Conservation (phyloP, 2,113 vertebrate genomes). For the Saccopteryx bilineata region DNA sequence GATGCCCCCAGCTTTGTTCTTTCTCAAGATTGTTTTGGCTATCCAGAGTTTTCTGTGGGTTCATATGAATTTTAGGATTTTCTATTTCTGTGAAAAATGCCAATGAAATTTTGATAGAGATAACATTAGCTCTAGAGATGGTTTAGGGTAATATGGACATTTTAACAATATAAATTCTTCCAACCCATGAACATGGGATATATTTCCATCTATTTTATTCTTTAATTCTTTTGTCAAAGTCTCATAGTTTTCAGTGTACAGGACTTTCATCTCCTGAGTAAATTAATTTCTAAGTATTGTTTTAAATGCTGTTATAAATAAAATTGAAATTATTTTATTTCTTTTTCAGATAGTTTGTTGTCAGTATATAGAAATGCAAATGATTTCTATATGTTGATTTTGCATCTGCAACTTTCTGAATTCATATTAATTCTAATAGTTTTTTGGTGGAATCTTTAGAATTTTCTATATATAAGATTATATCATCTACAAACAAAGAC, state of each 20-base stretch:
- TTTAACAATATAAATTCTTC: not conserved
- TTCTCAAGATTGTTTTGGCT: not conserved
- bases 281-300: not conserved
- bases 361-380: not conserved
- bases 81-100: slow-evolving; percentile 12
- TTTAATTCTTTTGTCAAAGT: not conserved
- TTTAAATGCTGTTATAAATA: not conserved
- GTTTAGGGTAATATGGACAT: not conserved
- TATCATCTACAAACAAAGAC: not conserved
- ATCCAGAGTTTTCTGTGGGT: not conserved
- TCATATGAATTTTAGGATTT: not conserved
- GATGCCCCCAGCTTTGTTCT: not conserved
- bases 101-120: not conserved
- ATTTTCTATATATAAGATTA: not conserved
- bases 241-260: not conserved
- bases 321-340: not conserved
- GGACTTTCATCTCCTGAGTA: not conserved
- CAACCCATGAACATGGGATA: not conserved
- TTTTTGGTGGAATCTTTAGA: not conserved
- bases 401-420: not conserved
- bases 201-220: not conserved
- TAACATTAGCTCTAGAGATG: not conserved
- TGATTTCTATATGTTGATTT: not conserved
- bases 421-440: not conserved
- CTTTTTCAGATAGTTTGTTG: not conserved